A percentile compares a stretch with the other conserved stretches of the same genome.
phyloP scores from a whole-genome alignment of 1,140 invertebrate genomes.

The Lerema accius region DNA sequence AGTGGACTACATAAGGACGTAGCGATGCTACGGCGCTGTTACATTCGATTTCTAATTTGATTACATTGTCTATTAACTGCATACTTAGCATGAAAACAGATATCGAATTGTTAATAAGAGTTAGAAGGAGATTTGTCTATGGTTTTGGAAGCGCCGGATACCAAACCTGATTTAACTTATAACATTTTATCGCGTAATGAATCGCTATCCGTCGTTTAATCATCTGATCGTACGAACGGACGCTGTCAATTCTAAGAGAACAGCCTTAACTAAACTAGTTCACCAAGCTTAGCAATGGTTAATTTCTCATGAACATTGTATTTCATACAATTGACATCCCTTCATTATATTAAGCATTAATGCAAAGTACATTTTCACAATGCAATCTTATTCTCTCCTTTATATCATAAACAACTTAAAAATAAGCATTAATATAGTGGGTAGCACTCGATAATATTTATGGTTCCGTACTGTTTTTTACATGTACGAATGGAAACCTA shows the following conservation, averaged over 20 bases:
- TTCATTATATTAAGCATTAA: constrained; percentile 61
- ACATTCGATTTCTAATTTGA: background rate
- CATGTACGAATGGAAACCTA: constrained; percentile 38
- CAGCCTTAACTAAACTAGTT: constrained; percentile 58
- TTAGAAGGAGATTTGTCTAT: too few relatives aligned
- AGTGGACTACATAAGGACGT: background rate
- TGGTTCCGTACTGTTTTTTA: constrained; percentile 18
- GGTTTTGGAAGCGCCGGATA: background rate
- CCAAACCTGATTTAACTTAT: constrained; percentile 12
- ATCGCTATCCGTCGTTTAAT: constrained; percentile 9
- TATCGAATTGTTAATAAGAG: background rate
- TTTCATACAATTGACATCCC: constrained; percentile 76
- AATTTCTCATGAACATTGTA: constrained; percentile 66
- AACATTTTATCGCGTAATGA: constrained; percentile 1
- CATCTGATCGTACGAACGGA: constrained; percentile 11
- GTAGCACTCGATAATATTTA: constrained; percentile 53
- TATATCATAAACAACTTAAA: constrained; percentile 75
- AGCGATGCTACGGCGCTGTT: background rate
- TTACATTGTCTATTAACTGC: too few relatives aligned
- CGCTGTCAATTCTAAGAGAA: constrained; percentile 1
- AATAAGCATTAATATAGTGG: constrained; percentile 52
- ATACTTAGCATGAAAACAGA: background rate
- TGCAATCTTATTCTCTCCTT: constrained; percentile 81
- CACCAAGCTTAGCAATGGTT: constrained; percentile 62
- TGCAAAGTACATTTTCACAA: constrained; percentile 72